Evolutionary conservation across 1,140 invertebrate species (phyloP), one percentile per base, ranked within the genome.

Genomic region (Phortica variegata): DNA sequence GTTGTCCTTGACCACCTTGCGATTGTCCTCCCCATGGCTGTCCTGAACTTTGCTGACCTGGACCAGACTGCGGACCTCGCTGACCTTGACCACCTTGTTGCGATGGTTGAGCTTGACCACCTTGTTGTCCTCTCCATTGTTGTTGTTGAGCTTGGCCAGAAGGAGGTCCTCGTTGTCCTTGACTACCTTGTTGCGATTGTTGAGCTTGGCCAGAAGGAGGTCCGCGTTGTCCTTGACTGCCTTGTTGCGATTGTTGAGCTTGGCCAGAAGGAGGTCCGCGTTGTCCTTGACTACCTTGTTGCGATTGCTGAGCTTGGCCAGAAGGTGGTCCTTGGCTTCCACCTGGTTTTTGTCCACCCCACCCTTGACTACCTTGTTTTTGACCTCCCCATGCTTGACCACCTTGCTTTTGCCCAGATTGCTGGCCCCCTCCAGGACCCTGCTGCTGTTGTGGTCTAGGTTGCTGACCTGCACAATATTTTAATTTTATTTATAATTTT

Each of bases 21-120:
- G 44, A 21, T 9, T 46, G 20, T 12, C 21, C 13, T 26, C 18
- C 37, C n/a, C 26, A 50, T 18, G 48, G 53, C 38, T 53, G 59
- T 38, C 21, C 43, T 5, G 17, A 8, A 44, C 47, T 33, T 48
- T 53, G 46, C 17, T 43, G 47, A 10, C 17, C 26, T 7, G 6
- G 6, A 6, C 12, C 6, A 6, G 6, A 12, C 26, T 45, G 21
- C 18, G 36, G 39, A 7, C 6, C 6, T n/a, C 13, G 6, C 15
- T 40, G 43, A 26, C 29, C n/a, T 31, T 20, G 45, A 31, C 9
- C 2, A 18, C 42, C 31, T 36, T 49, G 49, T 38, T 47, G 47
- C 32, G 29, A 51, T 4, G 15, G 38, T 13, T 20, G 38, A 5
- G 23, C 26, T 39, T 50, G 57, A 13, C 13, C 23, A 29, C 32